Percentiles rank a stretch among this genome's conserved stretches.
Evolutionary conservation across 2,797 vertebrate species (phyloP).

Genomic region (Miichthys miiuy): DNA sequence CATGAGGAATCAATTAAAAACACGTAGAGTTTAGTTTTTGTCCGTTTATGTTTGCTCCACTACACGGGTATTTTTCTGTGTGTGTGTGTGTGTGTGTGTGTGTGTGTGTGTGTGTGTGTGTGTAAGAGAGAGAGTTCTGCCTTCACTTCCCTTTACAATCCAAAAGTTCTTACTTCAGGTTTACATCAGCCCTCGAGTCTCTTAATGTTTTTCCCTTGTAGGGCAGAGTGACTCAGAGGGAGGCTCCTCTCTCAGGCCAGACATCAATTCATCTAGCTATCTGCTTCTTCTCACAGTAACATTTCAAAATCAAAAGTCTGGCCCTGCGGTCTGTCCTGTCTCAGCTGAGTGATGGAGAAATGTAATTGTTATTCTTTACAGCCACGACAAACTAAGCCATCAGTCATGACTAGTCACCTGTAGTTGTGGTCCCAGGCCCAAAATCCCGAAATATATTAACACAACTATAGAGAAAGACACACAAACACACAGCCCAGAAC

Average conservation of each 20-base stretch:
- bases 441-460: too few relatives aligned
- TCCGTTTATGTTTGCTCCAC: not conserved
- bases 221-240: slow-evolving; percentile 69
- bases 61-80: not conserved
- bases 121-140: too few relatives aligned
- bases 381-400: not conserved
- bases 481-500: not conserved
- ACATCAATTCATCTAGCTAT: slow-evolving; percentile 13
- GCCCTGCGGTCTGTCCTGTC: slow-evolving; percentile 2
- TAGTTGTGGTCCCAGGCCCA: too few relatives aligned
- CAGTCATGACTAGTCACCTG: not conserved
- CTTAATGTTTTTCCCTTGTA: slow-evolving; percentile 47
- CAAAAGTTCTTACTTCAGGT: slow-evolving; percentile 30
- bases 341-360: not conserved
- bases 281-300: slow-evolving; percentile 16
- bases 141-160: slow-evolving; percentile 7
- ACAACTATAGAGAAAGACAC: too few relatives aligned
- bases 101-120: not conserved
- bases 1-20: not conserved
- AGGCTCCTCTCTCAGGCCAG: slow-evolving; percentile 38
- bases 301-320: slow-evolving; percentile 10
- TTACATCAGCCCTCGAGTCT: slow-evolving; percentile 52
- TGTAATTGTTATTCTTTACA: not conserved
- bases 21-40: not conserved
- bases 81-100: not conserved